Conservation (phyloP, 2,113 vertebrate genomes). For the Centropus unirufus region DNA sequence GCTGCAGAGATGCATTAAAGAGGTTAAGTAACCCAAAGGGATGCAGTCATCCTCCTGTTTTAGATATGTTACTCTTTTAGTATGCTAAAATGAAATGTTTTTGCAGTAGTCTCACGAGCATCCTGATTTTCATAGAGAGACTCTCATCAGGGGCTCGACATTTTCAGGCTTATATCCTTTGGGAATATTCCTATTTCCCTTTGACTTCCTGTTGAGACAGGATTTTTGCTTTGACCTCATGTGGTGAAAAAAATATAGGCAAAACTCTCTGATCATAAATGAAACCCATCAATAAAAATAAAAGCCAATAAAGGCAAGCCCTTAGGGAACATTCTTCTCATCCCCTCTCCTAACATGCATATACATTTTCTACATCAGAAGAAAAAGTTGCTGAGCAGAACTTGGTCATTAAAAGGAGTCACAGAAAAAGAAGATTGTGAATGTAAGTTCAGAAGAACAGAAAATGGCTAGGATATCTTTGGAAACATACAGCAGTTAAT, state of each 20-base stretch:
- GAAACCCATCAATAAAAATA: constrained; percentile 50
- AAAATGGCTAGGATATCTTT: not conserved
- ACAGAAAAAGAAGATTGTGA: not conserved
- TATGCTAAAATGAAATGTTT: not conserved
- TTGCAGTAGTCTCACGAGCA: not conserved
- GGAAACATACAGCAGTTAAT: not conserved
- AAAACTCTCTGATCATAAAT: not conserved
- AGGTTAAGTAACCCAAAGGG: not conserved
- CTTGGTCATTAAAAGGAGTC: not conserved
- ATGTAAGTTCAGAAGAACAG: not conserved
- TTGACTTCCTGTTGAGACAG: constrained; percentile 25
- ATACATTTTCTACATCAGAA: constrained; percentile 8
- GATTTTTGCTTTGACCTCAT: constrained; percentile 28
- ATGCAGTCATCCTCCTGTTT: not conserved
- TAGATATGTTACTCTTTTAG: not conserved
- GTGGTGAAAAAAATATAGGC: not conserved
- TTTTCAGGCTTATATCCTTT: constrained; percentile 11
- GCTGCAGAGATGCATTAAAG: not conserved
- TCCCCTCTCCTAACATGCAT: not conserved
- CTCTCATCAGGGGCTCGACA: not conserved
- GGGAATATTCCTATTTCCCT: constrained; percentile 23
- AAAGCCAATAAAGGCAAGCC: constrained; percentile 17
- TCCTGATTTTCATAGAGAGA: not conserved
- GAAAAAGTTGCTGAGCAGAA: constrained; percentile 14
- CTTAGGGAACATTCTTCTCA: not conserved